Base-by-base conservation (phyloP, 2,797 vertebrate species). In the Neostethus bicornis region DNA sequence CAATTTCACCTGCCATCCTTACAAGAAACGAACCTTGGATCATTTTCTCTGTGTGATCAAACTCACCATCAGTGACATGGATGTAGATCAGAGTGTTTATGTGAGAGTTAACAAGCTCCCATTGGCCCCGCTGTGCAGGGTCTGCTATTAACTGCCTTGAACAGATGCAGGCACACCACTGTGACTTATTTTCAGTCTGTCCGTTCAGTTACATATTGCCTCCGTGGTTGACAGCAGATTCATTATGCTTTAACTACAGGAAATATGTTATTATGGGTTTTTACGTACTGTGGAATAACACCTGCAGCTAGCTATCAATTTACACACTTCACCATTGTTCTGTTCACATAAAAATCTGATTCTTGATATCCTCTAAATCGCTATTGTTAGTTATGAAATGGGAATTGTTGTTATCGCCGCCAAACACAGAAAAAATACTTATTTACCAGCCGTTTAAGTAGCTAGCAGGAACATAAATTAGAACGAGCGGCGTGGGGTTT, bases 401-500 rank as follows among this genome's bases (percentile, higher is more conserved):
- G 7, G 48, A 20, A 17, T 9, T 57, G 79, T 67, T 69, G 52
- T 68, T 79, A 46, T 74, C 24, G 1, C 19, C 14, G 23, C 51
- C 21, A 57, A 41, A 65, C 66, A 57, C 41, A 21, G 28, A 32
- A 73, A 60, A 70, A 80, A 77, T 43, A 28, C 56, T 76, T 46
- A 70, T 80, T 68, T 39, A 62, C 41, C 48, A 38, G 31, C 16
- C 16, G n/a, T 54, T 51, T 58, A 63, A 58, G 46, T 39, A 23
- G 48, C 62, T 38, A 51, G 64, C 47, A 63, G 60, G 29, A 60
- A 73, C 19, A 20, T 51, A 79, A 68, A 88, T 83, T 82, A 76
- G 35, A 75, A 64, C 65, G 74, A 63, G 48, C 62, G 73, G 43
- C 65, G 47, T 25, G 46, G 35, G 60, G 32, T 55, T 71, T 52